These are phyloP conservation scores for Nephrotoma appendiculata DNA, from an alignment of 2,888 invertebrate genomes.

Conservation along the genomic window DNA sequence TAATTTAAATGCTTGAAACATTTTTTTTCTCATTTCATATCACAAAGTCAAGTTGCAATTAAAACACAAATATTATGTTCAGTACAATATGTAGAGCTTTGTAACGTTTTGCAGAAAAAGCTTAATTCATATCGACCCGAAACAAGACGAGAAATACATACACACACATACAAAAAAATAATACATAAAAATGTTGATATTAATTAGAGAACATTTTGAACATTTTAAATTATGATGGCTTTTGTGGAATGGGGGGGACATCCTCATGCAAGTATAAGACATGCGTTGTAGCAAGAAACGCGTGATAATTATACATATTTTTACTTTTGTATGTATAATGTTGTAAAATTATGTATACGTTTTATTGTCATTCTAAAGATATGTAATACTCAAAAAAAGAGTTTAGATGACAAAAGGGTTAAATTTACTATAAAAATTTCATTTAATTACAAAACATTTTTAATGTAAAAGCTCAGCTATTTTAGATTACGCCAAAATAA, in stretches of 20 bases:
- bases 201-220: neutral
- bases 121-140: neutral
- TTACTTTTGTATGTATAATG: neutral
- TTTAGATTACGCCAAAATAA: neutral
- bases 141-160: neutral
- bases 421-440: neutral
- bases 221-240: neutral
- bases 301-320: neutral
- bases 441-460: neutral
- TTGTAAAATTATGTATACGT: neutral
- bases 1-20: neutral
- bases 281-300: neutral
- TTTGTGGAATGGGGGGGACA: neutral
- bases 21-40: neutral
- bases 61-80: neutral
- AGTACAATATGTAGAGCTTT: neutral
- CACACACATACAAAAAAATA: neutral
- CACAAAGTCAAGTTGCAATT: neutral
- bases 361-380: neutral
- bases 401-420: neutral
- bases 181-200: neutral
- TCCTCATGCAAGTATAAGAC: neutral
- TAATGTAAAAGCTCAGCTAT: neutral
- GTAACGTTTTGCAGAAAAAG: neutral
- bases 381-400: neutral